These are phyloP conservation scores for Halichondria panicea DNA, from an alignment of 37 sponge, comb jelly and placozoan genomes.

Conservation along the genomic window DNA sequence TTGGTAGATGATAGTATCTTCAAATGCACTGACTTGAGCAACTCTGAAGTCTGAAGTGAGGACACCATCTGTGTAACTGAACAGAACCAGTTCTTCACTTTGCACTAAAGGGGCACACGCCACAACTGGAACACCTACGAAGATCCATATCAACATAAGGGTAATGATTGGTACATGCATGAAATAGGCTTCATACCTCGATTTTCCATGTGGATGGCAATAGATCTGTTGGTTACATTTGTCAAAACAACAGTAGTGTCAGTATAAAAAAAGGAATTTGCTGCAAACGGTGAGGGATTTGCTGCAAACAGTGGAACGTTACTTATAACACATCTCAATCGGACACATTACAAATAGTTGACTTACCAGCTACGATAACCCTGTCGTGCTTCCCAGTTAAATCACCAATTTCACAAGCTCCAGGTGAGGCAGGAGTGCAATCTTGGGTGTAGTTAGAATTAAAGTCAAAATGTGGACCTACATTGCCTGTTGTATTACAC, in stretches of 20 bases:
- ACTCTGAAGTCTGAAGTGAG: background rate
- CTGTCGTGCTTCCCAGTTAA: constrained; percentile 39
- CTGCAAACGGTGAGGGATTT: constrained; percentile 9
- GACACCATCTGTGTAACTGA: background rate
- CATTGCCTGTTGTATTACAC: constrained; percentile 1
- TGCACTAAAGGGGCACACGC: constrained; percentile 61
- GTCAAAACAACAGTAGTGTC: constrained; percentile 39
- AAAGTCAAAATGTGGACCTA: constrained; percentile 31
- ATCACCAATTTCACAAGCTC: constrained; percentile 45
- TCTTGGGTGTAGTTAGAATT: background rate
- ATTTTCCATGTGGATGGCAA: constrained; percentile 29
- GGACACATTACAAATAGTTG: background rate
- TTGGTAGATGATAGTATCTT: constrained; percentile 30
- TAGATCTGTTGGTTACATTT: constrained; percentile 17
- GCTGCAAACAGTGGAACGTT: no score
- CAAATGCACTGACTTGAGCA: constrained; percentile 33
- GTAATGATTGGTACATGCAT: background rate
- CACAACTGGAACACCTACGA: constrained; percentile 1
- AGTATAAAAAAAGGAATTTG: constrained; percentile 36
- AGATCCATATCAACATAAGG: background rate
- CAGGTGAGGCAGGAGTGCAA: constrained; percentile 12
- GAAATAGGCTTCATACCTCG: background rate
- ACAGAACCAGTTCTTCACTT: constrained; percentile 25
- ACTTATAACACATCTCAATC: no score
- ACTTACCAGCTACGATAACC: constrained; percentile 17